Evolutionary conservation across 2,113 vertebrate genomes (phyloP), one percentile per base, ranked within the genome.

Genomic region (Platysternon megacephalum): DNA sequence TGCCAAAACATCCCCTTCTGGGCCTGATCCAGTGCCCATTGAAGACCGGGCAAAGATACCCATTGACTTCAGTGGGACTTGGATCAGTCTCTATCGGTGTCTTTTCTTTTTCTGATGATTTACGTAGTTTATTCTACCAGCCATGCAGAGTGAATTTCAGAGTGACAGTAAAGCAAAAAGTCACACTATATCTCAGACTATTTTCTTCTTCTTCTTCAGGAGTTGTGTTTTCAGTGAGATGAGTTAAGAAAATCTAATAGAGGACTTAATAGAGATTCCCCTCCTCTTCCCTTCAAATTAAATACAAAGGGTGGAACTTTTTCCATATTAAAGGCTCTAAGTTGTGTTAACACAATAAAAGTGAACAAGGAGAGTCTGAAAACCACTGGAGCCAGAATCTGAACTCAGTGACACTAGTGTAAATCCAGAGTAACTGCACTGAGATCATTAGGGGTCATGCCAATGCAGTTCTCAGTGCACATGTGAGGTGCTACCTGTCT

Each of bases 81-180:
- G 79, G 52, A 85, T 28, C 11, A 65, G 79, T 4, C 6, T 82
- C 55, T 82, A 65, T 44, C 68, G 9, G 79, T 83, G 91, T 81
- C 65, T 3, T 80, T 90, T 53, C 52, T 22, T 89, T 61, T 89
- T 61, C 22, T 46, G 28, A 82, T 91, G 61, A 53, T 49, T 96
- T 95, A 3, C 86, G 13, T 46, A 78, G 35, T 89, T 95, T 84
- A 3, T 94, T 93, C 91, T 89, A 74, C 91, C 74, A 93, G 44
- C 4, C 29, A 91, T 44, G 6, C 24, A 29, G 81, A 52, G 24
- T 85, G 65, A 93, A 78, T 61, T 92, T 90, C 58, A 89, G 44
- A 90, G 11, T 72, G 61, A 93, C 87, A 89, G 2, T 83, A 48
- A 94, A 94, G 48, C 42, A 90, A 26, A 72, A 94, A 92, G 51